phyloP scores from a whole-genome alignment of 2,113 vertebrate genomes.

The Gymnarchus niloticus region DNA sequence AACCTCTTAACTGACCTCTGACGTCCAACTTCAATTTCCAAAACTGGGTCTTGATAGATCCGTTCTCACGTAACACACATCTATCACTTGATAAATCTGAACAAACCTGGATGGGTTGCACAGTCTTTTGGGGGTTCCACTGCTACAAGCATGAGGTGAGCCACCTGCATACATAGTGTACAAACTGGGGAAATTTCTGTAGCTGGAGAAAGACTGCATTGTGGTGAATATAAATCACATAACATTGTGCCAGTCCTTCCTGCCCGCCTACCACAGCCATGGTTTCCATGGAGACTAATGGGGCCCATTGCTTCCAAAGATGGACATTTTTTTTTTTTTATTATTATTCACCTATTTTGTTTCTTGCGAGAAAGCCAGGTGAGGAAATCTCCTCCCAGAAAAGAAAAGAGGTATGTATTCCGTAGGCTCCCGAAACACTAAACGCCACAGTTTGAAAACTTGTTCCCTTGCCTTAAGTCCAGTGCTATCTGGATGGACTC shows the following conservation, averaged over 20 bases:
- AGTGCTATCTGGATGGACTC: neutral
- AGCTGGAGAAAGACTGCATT: neutral
- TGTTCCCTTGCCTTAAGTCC: neutral
- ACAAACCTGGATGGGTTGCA: neutral
- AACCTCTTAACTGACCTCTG: neutral
- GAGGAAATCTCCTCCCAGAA: neutral
- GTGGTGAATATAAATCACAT: neutral
- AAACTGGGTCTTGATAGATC: neutral
- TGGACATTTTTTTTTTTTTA: neutral
- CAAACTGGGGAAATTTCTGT: neutral
- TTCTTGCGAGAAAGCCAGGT: conserved; percentile 33
- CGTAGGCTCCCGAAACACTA: neutral
- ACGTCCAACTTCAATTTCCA: neutral
- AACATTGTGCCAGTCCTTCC: neutral
- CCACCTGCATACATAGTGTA: neutral
- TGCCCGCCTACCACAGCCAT: conserved; percentile 24
- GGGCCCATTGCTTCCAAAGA: conserved; percentile 27
- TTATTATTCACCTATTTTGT: no score
- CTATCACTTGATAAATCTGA: neutral
- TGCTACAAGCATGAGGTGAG: neutral
- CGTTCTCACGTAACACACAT: neutral
- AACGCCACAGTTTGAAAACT: no score
- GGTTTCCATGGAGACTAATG: conserved; percentile 37
- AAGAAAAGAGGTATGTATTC: neutral
- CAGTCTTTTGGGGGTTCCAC: neutral